phyloP scores from a whole-genome alignment of 1,140 invertebrate species.

The Anoplophora glabripennis region DNA sequence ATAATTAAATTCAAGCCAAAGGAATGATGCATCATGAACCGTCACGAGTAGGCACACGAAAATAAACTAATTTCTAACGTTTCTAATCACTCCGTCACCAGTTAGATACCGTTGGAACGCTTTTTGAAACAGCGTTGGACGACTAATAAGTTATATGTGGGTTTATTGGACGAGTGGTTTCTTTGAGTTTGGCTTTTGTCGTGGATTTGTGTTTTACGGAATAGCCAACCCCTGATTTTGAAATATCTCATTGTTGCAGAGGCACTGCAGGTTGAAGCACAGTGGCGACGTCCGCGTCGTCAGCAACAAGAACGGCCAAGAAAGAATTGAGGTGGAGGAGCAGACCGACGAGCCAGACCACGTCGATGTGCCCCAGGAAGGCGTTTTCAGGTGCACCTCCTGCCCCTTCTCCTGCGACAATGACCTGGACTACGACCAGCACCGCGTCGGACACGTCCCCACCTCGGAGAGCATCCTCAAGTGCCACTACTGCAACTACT shows the following conservation, averaged over 20 bases:
- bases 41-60: too few relatives aligned
- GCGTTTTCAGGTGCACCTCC: conserved; percentile 58
- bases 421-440: conserved; percentile 62
- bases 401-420: conserved; percentile 73
- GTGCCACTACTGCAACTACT: conserved; percentile 78
- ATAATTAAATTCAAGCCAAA: too few relatives aligned
- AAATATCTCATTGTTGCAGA: conserved; percentile 52
- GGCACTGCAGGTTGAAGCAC: conserved; percentile 71
- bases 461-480: conserved; percentile 70
- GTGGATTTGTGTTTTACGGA: background rate
- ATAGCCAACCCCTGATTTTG: background rate
- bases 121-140: too few relatives aligned
- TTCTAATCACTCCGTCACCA: too few relatives aligned
- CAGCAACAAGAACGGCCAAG: conserved; percentile 50
- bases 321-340: conserved; percentile 48
- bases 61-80: too few relatives aligned
- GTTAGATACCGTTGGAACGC: too few relatives aligned
- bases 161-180: too few relatives aligned
- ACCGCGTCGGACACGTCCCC: conserved; percentile 70
- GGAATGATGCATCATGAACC: too few relatives aligned
- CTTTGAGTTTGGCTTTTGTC: too few relatives aligned
- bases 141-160: too few relatives aligned
- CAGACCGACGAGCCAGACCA: conserved; percentile 43
- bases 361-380: conserved; percentile 39
- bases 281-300: conserved; percentile 67